Evolutionary conservation across 1,140 invertebrate genomes (phyloP), one percentile per base, ranked within the genome.

Genomic region (Drosophila sproati): DNA sequence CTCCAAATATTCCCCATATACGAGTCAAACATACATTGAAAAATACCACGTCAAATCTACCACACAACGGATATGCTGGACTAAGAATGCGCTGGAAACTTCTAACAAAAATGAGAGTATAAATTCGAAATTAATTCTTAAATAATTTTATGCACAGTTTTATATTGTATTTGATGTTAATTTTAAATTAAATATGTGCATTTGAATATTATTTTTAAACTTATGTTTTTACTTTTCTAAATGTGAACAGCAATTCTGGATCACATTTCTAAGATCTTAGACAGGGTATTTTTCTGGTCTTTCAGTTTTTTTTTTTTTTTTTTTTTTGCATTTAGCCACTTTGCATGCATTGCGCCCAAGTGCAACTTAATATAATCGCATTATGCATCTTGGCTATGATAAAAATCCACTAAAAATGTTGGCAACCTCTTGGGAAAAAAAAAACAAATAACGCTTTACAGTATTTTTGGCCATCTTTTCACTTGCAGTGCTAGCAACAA

Each of bases 351-450:
- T 54, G 55, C 10, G 39, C 39, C 71, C 68, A 73, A 73, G 45
- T 74, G 47, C 72, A 70, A 59, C 67, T 70, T 70, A 74, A 74
- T 50, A 74, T 52, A 74, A 62, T 61, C 43, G 61, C 28, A 61
- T 62, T 56, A 34, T 69, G 66, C 43, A 74, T 62, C 64, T 74
- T 62, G 54, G 43, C 51, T 35, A 56, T 74, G 66, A 60, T 56
- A 69, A 74, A 55, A 55, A 69, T 69, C 20, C 41, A 41, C 28
- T 12, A 61, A 60, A 67, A 61, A 39, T 28, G 56, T 73, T 69
- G 66, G 50, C 72, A 70, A n/a, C 52, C 60, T 37, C 31, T 50
- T 64, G 35, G 48, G 39, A 6, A 7, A 12, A 12, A 12, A 12
- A 12, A 12, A 12, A 41, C 37, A 62, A 56, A 67, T 39, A 32